Evolutionary conservation across 2,797 vertebrate genomes (phyloP), one percentile per base, ranked within the genome.

Genomic region (Lophius americanus): DNA sequence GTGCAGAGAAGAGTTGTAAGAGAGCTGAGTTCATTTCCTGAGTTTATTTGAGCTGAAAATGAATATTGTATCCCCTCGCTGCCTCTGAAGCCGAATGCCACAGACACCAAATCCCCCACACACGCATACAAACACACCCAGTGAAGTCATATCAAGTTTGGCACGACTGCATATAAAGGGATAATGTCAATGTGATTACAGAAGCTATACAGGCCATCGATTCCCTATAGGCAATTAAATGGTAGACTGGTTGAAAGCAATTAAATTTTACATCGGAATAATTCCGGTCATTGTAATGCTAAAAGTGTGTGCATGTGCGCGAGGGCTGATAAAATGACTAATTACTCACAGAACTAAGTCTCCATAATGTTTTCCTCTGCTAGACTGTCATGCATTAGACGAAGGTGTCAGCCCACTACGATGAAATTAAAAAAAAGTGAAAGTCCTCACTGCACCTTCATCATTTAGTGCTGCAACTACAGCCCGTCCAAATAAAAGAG

Each of bases 1-100:
- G 37, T 56, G 58, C 39, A 56, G 44, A 50, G 33, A 38, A 49
- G 59, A 78, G 13, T 33, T 81, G 68, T 55, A 42, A 77, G 56
- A 32, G 56, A 51, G 48, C 38, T 65, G 63, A 58, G 52, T 69
- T 72, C 4, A 64, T 70, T 78, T 80, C 54, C 10, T 4, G 47
- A 37, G 72, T 78, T 84, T 79, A 82, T 86, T 82, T 81, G 81
- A 73, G 62, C 60, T 83, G 75, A 77, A 75, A 84, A 77, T 70
- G 0, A 82, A 79, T 69, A 76, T 60, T 70, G 32, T 32, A 38
- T 36, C 23, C 7, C 56, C 33, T 2, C 9, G 0, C 12, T 51
- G 50, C n/a, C 38, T 37, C 48, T 13, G 0, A 32, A 23, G 38
- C 3, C 48, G n/a, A 35, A 33, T 44, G 43, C 36, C 43, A 47